Base-by-base conservation (phyloP, 1,140 invertebrate species). In the Caerostris darwini region DNA sequence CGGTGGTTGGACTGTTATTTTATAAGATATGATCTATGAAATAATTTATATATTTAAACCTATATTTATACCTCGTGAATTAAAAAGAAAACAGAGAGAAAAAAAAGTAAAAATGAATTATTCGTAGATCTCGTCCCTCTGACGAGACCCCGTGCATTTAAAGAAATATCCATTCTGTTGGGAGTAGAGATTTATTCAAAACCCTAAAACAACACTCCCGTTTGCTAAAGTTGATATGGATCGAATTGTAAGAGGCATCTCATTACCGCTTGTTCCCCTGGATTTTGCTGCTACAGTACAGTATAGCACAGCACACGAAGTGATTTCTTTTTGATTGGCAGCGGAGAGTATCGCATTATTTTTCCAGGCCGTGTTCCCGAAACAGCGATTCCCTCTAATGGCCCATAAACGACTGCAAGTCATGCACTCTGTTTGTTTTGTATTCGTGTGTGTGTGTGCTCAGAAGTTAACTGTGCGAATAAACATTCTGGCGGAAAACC, bases 291-390 rank as follows among this genome's bases (percentile, higher is more conserved):
- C 53, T n/a, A 2, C 34, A 34, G 34, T 34, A 34, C 34, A 34
- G 34, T 34, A n/a, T 5, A 14, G 17, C 54, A n/a, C 64, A 14
- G 17, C 54, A 57, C 82, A 85, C 83, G 83, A 85, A 85, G 57
- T 85, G 83, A 85, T 85, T 85, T 85, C 83, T 85, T 85, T 88
- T 61, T 88, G 86, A 88, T 88, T 88, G 86, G 86, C 86, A 61
- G 56, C 8, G 86, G 10, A 50, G 58, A 54, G 53, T 88, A 88
- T 88, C 86, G 86, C 67, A 91, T 59, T 91, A 81, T 90, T 61
- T 34, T 91, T 82, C 71, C 90, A 34, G 67, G n/a, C 50, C 56
- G 67, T 91, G 88, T 89, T 69, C 58, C 59, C 53, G 53, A 67
- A 89, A 69, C 59, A 69, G 34, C 67, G 90, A 81, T 91, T 89